A percentile compares a stretch with the other conserved stretches of the same genome.
Conservation (phyloP, 2,888 invertebrate genomes). For the Dasysyrphus tricinctus region DNA sequence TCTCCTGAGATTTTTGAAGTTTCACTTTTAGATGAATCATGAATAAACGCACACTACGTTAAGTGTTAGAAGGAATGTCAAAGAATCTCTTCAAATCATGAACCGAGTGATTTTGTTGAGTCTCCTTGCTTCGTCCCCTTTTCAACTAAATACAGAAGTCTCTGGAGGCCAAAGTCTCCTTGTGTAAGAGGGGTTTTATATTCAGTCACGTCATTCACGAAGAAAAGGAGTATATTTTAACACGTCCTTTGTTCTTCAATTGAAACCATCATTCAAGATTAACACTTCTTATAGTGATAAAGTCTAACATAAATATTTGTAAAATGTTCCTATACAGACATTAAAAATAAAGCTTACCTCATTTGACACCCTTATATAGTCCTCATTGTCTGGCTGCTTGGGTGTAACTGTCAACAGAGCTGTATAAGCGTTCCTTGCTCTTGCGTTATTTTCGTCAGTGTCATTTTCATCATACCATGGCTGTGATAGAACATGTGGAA, state of each 20-base stretch:
- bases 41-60: no score
- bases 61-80: no score
- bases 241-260: background rate
- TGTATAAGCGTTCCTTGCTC: slow-evolving; percentile 93
- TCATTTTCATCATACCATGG: slow-evolving; percentile 95
- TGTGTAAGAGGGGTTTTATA: no score
- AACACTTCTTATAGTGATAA: background rate
- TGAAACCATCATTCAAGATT: background rate
- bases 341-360: slow-evolving; percentile 84
- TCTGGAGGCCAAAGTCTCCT: no score
- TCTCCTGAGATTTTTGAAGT: no score
- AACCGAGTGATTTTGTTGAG: no score
- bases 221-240: background rate
- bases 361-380: slow-evolving; percentile 90
- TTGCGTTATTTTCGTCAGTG: slow-evolving; percentile 90
- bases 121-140: no score
- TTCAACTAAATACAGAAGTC: no score
- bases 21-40: no score
- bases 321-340: background rate
- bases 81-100: no score
- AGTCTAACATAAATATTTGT: background rate
- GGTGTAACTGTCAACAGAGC: slow-evolving; percentile 95
- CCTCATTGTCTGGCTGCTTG: slow-evolving; percentile 90
- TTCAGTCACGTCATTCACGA: background rate
- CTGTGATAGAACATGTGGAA: slow-evolving; percentile 86